Base-by-base conservation (phyloP, 2,888 invertebrate species). In the Caenorhabditis angaria region DNA sequence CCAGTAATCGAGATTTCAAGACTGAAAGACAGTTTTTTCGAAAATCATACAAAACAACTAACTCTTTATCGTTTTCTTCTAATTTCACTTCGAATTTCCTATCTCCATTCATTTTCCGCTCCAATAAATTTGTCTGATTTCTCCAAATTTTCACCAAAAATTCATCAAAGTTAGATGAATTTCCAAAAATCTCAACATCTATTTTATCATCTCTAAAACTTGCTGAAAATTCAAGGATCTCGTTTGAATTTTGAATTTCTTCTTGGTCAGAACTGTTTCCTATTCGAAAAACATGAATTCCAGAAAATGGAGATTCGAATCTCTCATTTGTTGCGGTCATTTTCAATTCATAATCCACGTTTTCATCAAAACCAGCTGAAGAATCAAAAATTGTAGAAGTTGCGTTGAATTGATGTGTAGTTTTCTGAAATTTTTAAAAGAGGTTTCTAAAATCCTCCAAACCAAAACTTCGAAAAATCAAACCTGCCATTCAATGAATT, bases 291-390 rank as follows among this genome's bases (percentile, higher is more conserved):
- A 8, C 0, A 14, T 32, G 20, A 14, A 60, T 60, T 18, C 57
- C 24, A 24, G 63, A 54, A 1, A 57, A 61, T 0, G 77, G 77
- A 20, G 75, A 75, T 25, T 66, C 71, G 50, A 70, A 65, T 48
- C 54, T 57, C 25, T 75, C 72, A 55, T 78, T 78, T 12, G 65
- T 62, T 2, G 75, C 65, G 25, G 75, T 68, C 67, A 78, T 70
- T 29, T 72, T 75, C 56, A 78, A 25, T 53, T 65, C 47, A 58
- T 74, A 71, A 24, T 60, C 61, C 20, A 64, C 57, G n/a, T 67
- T 65, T 18, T 69, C 59, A 29, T 71, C 67, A 27, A 75, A 50
- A 22, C 75, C 75, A n/a, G 57, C 61, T 10, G 57, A 50, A 1
- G 47, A 32, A 29, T 66, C 69, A 6, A 73, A 55, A n/a, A 56